These are phyloP conservation scores for Pemphigus obesinymphae DNA, from an alignment of 1,140 invertebrate genomes.

Conservation along the genomic window DNA sequence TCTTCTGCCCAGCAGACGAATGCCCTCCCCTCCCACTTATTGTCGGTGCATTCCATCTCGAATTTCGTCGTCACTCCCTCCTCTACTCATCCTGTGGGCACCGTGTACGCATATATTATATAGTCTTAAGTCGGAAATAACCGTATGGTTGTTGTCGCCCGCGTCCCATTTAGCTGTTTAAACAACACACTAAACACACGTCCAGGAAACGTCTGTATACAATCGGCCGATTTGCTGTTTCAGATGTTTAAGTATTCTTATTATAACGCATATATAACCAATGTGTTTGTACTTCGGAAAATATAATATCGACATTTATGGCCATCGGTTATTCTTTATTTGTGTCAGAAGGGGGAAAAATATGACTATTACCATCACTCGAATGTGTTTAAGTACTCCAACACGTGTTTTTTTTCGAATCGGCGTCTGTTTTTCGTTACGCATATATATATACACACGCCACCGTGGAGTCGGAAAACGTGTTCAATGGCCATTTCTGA, in stretches of 20 bases:
- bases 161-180: background rate
- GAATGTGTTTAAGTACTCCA: background rate
- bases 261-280: background rate
- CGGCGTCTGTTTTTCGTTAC: constrained; percentile 22
- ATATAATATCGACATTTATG: background rate
- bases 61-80: background rate
- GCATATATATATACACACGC: background rate
- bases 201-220: background rate
- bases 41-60: background rate
- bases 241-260: background rate
- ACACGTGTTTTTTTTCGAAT: constrained; percentile 13
- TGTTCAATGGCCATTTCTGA: constrained; percentile 25
- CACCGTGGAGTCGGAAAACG: background rate
- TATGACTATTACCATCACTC: no score
- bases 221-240: background rate
- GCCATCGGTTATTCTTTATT: background rate
- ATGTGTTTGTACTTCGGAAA: background rate
- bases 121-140: constrained; percentile 1
- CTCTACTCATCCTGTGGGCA: background rate
- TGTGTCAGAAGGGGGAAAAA: background rate
- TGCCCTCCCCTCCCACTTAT: background rate
- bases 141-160: background rate
- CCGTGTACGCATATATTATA: background rate
- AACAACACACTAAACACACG: background rate
- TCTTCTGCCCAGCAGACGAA: background rate